Percentiles rank a stretch among this genome's conserved stretches.
These are phyloP conservation scores for Spea bombifrons DNA, from an alignment of 2,113 vertebrate genomes.

Conservation along the genomic window DNA sequence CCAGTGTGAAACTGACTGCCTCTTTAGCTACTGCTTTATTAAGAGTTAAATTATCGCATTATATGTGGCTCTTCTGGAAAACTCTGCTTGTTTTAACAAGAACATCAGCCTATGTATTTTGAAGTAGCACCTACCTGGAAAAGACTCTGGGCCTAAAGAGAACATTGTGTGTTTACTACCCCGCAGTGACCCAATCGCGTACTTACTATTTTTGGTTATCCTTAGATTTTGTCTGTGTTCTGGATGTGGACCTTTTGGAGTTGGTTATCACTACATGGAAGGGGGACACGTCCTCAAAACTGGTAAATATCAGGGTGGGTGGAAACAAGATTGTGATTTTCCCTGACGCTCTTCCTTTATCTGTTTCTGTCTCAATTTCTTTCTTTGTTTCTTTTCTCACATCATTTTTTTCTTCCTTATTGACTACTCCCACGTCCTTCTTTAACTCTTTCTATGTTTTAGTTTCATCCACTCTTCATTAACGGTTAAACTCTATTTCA, in stretches of 20 bases:
- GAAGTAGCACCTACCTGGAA: too few relatives aligned
- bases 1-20: too few relatives aligned
- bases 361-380: not conserved
- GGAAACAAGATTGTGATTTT: not conserved
- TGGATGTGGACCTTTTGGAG: slow-evolving; percentile 87
- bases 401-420: not conserved
- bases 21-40: too few relatives aligned
- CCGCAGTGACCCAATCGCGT: too few relatives aligned
- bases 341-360: not conserved
- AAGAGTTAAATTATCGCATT: too few relatives aligned
- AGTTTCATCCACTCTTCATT: not conserved
- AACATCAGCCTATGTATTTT: too few relatives aligned
- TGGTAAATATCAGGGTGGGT: slow-evolving; percentile 64
- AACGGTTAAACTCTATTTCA: slow-evolving; percentile 42
- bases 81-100: too few relatives aligned
- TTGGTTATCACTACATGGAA: slow-evolving; percentile 90
- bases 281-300: slow-evolving; percentile 70
- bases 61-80: too few relatives aligned
- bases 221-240: slow-evolving; percentile 83
- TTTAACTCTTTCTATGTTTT: not conserved
- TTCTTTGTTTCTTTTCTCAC: not conserved
- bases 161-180: too few relatives aligned
- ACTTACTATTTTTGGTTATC: too few relatives aligned
- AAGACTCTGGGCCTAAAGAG: too few relatives aligned
- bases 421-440: not conserved